Evolutionary conservation across 2,797 vertebrate genomes (phyloP), one percentile per base, ranked within the genome.

Genomic region (Champsocephalus gunnari): DNA sequence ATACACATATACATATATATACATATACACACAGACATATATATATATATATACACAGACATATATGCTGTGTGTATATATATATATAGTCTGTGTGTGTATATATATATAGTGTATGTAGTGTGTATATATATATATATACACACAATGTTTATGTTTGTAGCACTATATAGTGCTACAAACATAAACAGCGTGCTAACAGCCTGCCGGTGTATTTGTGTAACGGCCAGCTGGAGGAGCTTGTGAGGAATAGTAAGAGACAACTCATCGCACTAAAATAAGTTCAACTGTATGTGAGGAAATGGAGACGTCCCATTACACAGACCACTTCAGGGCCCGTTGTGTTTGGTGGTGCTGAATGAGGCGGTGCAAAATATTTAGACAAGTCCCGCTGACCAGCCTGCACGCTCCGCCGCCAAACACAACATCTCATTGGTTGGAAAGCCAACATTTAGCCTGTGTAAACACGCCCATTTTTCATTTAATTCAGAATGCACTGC

Each of bases 381-480:
- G 54, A 77, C 45, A 32, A 34, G 56, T 73, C 60, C 38, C 65
- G 61, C 48, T 24, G 56, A 58, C 48, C 54, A 55, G 61, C 56
- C 62, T 57, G 61, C 9, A 3, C 3, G 6, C 38, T 16, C 54
- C 13, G 28, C 41, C 47, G 71, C 82, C 79, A 80, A 84, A 63
- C 59, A 17, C 63, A 77, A 68, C 73, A 60, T 58, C 63, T 56
- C 49, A 69, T 67, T 57, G 55, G 54, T 50, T 58, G 9, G 41
- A 54, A 54, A 71, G 48, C 60, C 49, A 17, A 54, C 10, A 24
- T 79, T 80, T 49, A 41, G 71, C 54, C 54, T 19, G 24, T 68
- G 43, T 71, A 73, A 85, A 83, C 75, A 53, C 1, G 16, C 21
- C 59, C 49, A 16, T 56, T 51, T 9, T 62, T 45, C 60, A 72